Percentiles rank a stretch among this genome's conserved stretches.
These are phyloP conservation scores for Callyntrura sp. DNA, from an alignment of 2,888 invertebrate genomes.

Conservation along the genomic window DNA sequence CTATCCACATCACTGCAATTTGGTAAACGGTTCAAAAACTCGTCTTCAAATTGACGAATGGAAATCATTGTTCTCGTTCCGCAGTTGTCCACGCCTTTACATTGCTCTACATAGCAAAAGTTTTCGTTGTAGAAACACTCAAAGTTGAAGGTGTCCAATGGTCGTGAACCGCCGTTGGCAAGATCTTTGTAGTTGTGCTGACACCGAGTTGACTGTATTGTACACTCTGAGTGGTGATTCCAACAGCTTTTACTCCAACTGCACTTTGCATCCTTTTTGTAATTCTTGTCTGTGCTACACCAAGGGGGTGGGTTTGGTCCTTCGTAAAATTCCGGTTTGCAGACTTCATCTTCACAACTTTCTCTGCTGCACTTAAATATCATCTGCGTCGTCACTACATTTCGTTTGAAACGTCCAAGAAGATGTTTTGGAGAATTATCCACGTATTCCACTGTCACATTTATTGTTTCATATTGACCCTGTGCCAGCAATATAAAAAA, in stretches of 20 bases:
- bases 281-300: not conserved
- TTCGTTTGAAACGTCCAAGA: too few relatives aligned
- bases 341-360: not conserved
- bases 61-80: not conserved
- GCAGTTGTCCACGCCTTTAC: not conserved
- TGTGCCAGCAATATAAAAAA: not conserved
- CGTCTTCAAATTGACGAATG: not conserved
- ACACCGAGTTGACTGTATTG: not conserved
- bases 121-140: not conserved
- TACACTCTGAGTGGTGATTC: not conserved
- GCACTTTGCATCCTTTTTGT: slow-evolving; percentile 21
- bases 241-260: slow-evolving; percentile 12
- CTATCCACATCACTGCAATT: slow-evolving; percentile 15
- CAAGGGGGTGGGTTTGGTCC: slow-evolving; percentile 5
- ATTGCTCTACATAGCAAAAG: not conserved
- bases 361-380: not conserved
- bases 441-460: not conserved
- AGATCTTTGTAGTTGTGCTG: not conserved
- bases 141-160: not conserved
- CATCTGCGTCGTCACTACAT: not conserved
- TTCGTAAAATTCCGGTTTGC: slow-evolving; percentile 12
- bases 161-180: not conserved
- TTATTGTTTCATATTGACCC: not conserved
- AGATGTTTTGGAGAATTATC: too few relatives aligned
- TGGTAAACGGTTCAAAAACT: not conserved